Percentiles rank a stretch among this genome's conserved stretches.
Evolutionary conservation across 2,113 vertebrate genomes (phyloP).

Genomic region (Mungos mungo): DNA sequence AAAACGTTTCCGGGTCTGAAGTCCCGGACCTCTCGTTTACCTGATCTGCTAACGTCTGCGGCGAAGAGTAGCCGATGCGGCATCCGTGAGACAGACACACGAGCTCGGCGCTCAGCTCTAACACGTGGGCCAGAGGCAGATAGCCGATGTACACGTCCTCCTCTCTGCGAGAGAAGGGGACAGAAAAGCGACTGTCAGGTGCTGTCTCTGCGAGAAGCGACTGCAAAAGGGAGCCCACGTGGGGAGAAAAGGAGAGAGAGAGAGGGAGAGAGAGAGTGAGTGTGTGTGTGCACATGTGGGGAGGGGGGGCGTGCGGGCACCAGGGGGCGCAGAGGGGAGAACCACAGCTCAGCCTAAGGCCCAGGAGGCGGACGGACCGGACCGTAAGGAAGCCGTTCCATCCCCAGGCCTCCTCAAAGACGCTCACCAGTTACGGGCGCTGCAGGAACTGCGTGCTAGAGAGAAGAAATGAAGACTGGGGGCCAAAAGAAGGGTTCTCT

Average conservation of each 20-base stretch:
- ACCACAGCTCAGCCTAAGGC: neutral
- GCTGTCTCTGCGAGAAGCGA: neutral
- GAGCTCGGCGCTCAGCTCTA: slow-evolving; percentile 95
- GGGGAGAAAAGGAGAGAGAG: neutral
- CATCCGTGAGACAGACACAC: slow-evolving; percentile 93
- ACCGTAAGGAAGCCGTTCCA: neutral
- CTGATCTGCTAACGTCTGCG: slow-evolving; percentile 96
- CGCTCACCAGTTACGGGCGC: no score
- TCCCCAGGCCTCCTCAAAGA: neutral
- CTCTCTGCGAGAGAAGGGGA: slow-evolving; percentile 84
- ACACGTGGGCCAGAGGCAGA: slow-evolving; percentile 95
- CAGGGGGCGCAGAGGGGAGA: no score
- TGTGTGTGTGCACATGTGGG: fast-evolving
- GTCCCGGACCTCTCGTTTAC: slow-evolving; percentile 74
- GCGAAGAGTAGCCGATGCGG: slow-evolving; percentile 95
- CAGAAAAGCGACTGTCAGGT: neutral
- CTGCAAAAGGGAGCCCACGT: neutral
- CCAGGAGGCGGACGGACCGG: neutral
- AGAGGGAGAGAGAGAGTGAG: fast-evolving
- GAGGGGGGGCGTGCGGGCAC: fast-evolving
- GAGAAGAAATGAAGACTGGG: neutral
- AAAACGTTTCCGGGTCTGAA: neutral
- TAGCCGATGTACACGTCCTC: slow-evolving; percentile 95
- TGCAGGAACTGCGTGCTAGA: neutral
- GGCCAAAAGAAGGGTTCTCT: neutral